phyloP scores from a whole-genome alignment of 2,113 vertebrate species.

The Vulpes vulpes region DNA sequence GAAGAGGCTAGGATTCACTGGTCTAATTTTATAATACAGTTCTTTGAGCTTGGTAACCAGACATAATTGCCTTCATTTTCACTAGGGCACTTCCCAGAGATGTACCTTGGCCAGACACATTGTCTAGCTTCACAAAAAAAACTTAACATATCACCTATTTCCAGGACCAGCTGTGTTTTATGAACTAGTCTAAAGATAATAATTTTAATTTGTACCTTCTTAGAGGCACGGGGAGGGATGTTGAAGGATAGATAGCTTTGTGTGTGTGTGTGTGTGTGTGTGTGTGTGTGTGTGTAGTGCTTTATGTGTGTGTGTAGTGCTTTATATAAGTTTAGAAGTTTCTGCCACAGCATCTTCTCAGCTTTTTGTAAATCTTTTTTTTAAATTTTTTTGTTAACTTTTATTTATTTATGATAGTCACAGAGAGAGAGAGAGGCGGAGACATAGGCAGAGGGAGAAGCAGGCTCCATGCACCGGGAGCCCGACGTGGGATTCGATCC shows the following conservation, averaged over 20 bases:
- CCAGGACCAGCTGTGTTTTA: background rate
- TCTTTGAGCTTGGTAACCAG: background rate
- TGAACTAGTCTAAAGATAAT: constrained; percentile 3
- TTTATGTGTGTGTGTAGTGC: background rate
- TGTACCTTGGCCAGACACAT: background rate
- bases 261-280: background rate
- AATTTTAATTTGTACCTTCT: constrained; percentile 3
- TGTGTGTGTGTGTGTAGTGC: background rate
- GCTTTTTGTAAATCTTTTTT: background rate
- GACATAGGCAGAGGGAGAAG: no score
- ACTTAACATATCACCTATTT: background rate
- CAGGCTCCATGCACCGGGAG: no score
- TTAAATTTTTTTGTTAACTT: no score
- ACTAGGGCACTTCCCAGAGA: background rate
- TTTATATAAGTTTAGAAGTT: background rate
- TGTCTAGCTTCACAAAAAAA: background rate
- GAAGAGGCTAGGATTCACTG: background rate
- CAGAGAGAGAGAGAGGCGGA: no score
- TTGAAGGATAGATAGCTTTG: background rate
- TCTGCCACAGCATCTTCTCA: background rate
- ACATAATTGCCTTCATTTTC: background rate
- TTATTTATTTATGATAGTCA: no score
- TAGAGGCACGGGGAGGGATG: background rate
- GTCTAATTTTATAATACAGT: background rate
- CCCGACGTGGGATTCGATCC: no score